These are phyloP conservation scores for Ctenicera cuprea DNA, from an alignment of 2,888 invertebrate species.

Conservation along the genomic window DNA sequence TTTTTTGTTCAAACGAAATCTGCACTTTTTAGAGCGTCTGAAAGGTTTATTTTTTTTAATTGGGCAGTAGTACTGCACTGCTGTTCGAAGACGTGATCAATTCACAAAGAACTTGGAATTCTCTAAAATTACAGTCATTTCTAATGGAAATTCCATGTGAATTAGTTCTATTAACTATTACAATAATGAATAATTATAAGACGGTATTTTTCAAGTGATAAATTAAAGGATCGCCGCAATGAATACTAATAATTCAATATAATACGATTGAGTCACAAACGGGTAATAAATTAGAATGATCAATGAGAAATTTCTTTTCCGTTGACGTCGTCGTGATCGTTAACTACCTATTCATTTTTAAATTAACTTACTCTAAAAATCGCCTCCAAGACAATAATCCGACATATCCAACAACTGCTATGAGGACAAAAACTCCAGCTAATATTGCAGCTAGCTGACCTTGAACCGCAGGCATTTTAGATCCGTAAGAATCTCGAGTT, in stretches of 20 bases:
- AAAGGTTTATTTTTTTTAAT: too few relatives aligned
- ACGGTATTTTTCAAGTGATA: not conserved
- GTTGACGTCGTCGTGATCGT: too few relatives aligned
- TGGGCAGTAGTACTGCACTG: too few relatives aligned
- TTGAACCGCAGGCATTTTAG: slow-evolving; percentile 47
- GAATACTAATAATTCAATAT: not conserved
- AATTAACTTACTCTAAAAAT: slow-evolving; percentile 67
- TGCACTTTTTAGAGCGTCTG: too few relatives aligned
- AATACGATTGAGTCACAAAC: not conserved
- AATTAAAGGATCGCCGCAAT: not conserved
- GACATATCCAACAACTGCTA: slow-evolving; percentile 67
- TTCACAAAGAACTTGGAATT: too few relatives aligned
- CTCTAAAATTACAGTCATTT: too few relatives aligned
- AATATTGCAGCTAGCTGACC: slow-evolving; percentile 60
- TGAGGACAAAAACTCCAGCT: slow-evolving; percentile 63
- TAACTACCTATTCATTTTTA: not conserved
- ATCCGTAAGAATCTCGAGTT: slow-evolving; percentile 20
- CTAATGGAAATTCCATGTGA: slow-evolving; percentile 5
- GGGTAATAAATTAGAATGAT: not conserved
- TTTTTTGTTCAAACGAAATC: too few relatives aligned
- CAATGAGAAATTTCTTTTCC: too few relatives aligned
- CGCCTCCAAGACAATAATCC: slow-evolving; percentile 70
- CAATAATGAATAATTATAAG: not conserved
- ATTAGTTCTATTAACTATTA: not conserved
- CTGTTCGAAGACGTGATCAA: too few relatives aligned